Evolutionary conservation across 2,888 invertebrate genomes (phyloP), one percentile per base, ranked within the genome.

Genomic region (Ochropleura plecta): DNA sequence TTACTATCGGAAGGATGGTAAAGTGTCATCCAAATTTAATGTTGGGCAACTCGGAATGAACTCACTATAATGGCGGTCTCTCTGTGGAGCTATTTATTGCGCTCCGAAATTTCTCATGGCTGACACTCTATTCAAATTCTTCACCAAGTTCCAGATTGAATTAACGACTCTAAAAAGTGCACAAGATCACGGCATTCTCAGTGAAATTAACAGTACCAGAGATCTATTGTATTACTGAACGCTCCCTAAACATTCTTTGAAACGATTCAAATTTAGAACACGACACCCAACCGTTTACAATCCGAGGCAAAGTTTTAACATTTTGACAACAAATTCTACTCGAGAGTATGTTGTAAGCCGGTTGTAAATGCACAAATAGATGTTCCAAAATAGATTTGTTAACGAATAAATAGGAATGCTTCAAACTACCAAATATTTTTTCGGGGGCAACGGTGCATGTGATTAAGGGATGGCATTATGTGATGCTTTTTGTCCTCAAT

Each of bases 401-500:
- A 91, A 93, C 92, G 91, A 93, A 93, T 91, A 91, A 91, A 93
- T 91, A 91, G 90, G 89, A 93, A 92, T 92, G 91, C 90, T 92
- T 93, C 91, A 91, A 91, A 92, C 92, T 92, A 92, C 92, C 92
- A 94, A 95, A 95, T 92, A 95, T 92, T 95, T 95, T 95, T 96
- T 95, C 93, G 91, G 92, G 93, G 91, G 94, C 95, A 96, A 88
- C 95, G 93, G 94, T 93, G 96, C 96, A 96, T 96, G 95, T 96
- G 95, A 96, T 96, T 96, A 96, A 94, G 94, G 96, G 96, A 96
- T 95, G 94, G 94, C 93, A 96, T 95, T 95, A 96, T 96, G 93
- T 94, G 92, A 86, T 91, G 92, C 88, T 90, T 94, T 93, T 89
- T 93, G 93, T 94, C 93, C 95, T 94, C 93, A 92, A 93, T 89